These are phyloP conservation scores for Hydropotes inermis DNA, from an alignment of 2,113 vertebrate species.

Conservation along the genomic window DNA sequence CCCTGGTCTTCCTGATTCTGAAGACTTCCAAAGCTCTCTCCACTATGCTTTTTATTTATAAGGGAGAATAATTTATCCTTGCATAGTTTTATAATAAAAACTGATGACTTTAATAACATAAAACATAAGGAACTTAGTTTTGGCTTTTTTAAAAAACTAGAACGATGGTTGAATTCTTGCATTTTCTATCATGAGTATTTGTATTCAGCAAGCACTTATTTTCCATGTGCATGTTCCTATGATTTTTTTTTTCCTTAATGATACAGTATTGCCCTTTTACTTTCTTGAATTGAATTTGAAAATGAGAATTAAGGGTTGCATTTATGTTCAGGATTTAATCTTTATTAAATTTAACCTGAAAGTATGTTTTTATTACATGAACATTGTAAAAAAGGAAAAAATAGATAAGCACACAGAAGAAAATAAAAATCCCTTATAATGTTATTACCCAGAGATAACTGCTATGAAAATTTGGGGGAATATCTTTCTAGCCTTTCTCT, in stretches of 20 bases:
- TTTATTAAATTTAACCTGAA: neutral
- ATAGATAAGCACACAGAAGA: neutral
- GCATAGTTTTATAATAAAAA: neutral
- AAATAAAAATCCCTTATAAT: neutral
- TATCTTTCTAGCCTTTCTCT: neutral
- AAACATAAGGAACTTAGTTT: neutral
- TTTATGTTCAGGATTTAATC: neutral
- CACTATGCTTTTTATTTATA: neutral
- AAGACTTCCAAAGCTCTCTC: neutral
- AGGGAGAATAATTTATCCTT: neutral
- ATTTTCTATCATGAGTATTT: neutral
- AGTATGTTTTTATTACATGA: neutral
- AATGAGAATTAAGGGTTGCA: neutral
- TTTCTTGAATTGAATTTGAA: neutral
- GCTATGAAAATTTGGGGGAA: neutral
- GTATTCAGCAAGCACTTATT: neutral
- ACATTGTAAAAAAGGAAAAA: neutral
- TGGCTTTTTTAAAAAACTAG: neutral
- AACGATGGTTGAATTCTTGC: neutral
- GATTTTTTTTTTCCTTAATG: neutral
- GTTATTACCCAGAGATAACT: neutral
- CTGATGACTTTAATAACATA: neutral
- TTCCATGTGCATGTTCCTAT: neutral
- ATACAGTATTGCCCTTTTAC: neutral
- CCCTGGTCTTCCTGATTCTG: neutral